Base-by-base conservation (phyloP, 2,113 vertebrate genomes). In the Morone saxatilis region DNA sequence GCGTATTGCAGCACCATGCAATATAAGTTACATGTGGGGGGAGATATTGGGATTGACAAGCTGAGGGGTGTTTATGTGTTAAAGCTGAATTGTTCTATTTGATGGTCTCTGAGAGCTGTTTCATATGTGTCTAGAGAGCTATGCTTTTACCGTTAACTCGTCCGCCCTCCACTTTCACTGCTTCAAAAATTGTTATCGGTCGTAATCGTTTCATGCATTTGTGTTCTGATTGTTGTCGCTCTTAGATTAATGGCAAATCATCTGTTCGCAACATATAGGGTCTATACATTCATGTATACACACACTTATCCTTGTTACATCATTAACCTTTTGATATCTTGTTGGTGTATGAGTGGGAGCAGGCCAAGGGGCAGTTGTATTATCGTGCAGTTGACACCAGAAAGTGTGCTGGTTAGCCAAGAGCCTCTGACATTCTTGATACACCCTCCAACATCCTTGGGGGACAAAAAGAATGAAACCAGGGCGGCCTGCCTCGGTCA, bases 21-120 rank as follows among this genome's bases (percentile, higher is more conserved):
- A 41, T 94, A 92, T 93, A 93, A 1, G 90, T 95, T 95, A 93
- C 94, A 92, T 53, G 69, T 74, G n/a, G n/a, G 45, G 51, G 71
- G 68, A 82, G 87, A 78, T 87, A 72, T 78, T n/a, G n/a, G 74
- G 94, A 94, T 90, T 93, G 94, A 94, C 93, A n/a, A 94, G 93
- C 80, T 74, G 47, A 78, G n/a, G n/a, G 68, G 79, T 91, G 85
- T 94, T 90, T 86, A 90, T 77, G 86, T 89, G 86, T 90, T 85
- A 71, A 81, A 83, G 65, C 77, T 75, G 83, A 88, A 89, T 76
- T 90, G n/a, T 86, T 93, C 68, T 84, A 65, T 85, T 88, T 89
- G 87, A 91, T 89, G 82, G 81, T 83, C 76, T 75, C 22, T 1
- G 31, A 54, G 67, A 84, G 62, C 57, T 78, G 47, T 76, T 88